Evolutionary conservation across 2,113 vertebrate species (phyloP).

Genomic region (Chaetodon trifascialis): DNA sequence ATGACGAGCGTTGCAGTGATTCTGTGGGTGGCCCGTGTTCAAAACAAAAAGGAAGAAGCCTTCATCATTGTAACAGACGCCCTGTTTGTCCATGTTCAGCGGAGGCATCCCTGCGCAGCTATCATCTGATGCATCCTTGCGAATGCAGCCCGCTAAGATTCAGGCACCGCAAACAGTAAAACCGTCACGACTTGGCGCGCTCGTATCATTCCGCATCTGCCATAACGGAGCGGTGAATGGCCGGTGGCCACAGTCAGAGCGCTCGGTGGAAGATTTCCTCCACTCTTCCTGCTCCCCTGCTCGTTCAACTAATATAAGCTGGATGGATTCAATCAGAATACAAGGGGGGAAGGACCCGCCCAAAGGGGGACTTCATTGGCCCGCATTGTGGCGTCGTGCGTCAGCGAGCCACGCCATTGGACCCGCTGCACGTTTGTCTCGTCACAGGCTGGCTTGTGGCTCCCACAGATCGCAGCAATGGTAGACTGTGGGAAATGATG

Average conservation of each 20-base stretch:
- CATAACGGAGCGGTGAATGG: not conserved
- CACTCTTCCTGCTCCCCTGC: constrained; percentile 40
- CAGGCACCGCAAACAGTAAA: constrained; percentile 34
- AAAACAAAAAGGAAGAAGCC: constrained; percentile 62
- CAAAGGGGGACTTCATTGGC: constrained; percentile 61
- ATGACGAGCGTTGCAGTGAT: constrained; percentile 39
- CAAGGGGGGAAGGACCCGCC: constrained; percentile 59
- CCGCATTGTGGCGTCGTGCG: not conserved
- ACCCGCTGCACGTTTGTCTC: not conserved
- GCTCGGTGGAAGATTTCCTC: not conserved
- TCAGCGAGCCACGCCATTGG: constrained; percentile 66
- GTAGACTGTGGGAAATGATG: constrained; percentile 54
- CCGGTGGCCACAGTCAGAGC: not conserved
- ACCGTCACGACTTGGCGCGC: constrained; percentile 17
- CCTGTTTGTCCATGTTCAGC: constrained; percentile 66
- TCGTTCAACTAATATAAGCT: constrained; percentile 73
- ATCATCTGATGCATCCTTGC: constrained; percentile 54
- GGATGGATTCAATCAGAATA: constrained; percentile 70
- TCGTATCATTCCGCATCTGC: constrained; percentile 20
- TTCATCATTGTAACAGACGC: constrained; percentile 70
- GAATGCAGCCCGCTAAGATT: constrained; percentile 16
- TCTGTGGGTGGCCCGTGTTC: constrained; percentile 60
- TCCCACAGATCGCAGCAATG: constrained; percentile 44
- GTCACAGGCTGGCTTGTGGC: not conserved
- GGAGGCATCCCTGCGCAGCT: constrained; percentile 70